These are phyloP conservation scores for Drosophila santomea DNA, from an alignment of 1,140 invertebrate species.

Conservation along the genomic window DNA sequence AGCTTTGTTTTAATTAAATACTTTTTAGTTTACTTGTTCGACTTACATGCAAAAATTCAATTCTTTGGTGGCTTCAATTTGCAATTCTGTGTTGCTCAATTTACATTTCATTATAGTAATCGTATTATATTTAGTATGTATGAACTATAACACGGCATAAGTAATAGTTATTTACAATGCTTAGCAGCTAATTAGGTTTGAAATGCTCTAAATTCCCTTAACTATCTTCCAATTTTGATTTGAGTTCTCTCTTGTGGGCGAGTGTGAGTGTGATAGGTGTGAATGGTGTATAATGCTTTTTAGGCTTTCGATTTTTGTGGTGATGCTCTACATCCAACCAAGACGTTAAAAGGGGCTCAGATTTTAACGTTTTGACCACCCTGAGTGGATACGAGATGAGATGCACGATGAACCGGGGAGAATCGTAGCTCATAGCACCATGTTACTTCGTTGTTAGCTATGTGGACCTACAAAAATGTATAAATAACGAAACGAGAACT, in stretches of 20 bases:
- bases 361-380: slow-evolving; percentile 79
- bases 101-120: slow-evolving; percentile 61
- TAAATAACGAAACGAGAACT: slow-evolving; percentile 35
- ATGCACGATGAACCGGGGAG: slow-evolving; percentile 30
- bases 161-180: slow-evolving; percentile 61
- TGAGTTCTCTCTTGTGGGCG: slow-evolving; percentile 19
- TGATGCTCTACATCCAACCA: slow-evolving; percentile 42
- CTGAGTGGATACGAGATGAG: slow-evolving; percentile 5
- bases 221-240: slow-evolving; percentile 40
- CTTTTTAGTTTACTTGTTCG: slow-evolving; percentile 49
- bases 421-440: slow-evolving; percentile 80
- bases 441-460: slow-evolving; percentile 81
- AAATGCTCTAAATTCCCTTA: slow-evolving; percentile 42
- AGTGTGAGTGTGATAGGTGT: slow-evolving; percentile 5
- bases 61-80: slow-evolving; percentile 84
- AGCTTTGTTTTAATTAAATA: slow-evolving; percentile 63
- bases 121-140: slow-evolving; percentile 24
- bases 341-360: slow-evolving; percentile 83
- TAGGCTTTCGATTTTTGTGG: slow-evolving; percentile 9
- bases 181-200: slow-evolving; percentile 50
- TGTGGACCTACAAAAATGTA: slow-evolving; percentile 34
- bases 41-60: slow-evolving; percentile 83
- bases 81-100: slow-evolving; percentile 74
- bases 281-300: too few species aligned
- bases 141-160: slow-evolving; percentile 48